phyloP scores from a whole-genome alignment of 2,888 invertebrate species.

The Plagodis dolabraria region DNA sequence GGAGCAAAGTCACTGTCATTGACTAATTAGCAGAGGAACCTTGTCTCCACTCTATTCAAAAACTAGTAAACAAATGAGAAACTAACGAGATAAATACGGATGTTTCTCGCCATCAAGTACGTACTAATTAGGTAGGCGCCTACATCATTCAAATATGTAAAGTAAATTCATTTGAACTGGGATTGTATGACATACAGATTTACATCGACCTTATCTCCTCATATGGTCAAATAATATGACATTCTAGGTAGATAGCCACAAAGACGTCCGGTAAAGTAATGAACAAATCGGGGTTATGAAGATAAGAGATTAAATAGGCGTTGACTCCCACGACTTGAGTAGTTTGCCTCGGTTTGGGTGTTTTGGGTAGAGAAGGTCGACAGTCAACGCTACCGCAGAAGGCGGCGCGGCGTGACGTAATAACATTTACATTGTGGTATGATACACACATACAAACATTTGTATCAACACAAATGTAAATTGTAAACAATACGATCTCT shows the following conservation, averaged over 20 bases:
- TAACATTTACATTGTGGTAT: slow-evolving; percentile 33
- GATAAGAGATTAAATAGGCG: slow-evolving; percentile 17
- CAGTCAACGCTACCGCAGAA: slow-evolving; percentile 46
- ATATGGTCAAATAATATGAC: too few relatives aligned
- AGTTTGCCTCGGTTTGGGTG: slow-evolving; percentile 46
- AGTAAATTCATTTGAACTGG: too few relatives aligned
- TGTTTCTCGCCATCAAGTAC: neutral
- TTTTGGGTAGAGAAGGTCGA: slow-evolving; percentile 42
- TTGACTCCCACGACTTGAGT: slow-evolving; percentile 42
- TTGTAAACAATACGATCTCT: slow-evolving; percentile 52
- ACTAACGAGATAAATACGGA: neutral
- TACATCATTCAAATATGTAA: too few relatives aligned
- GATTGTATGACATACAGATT: too few relatives aligned
- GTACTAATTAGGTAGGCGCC: neutral
- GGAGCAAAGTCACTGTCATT: slow-evolving; percentile 57
- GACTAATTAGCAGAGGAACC: slow-evolving; percentile 46
- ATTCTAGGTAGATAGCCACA: too few relatives aligned
- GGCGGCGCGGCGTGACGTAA: slow-evolving; percentile 54
- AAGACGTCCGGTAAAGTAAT: neutral
- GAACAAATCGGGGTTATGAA: slow-evolving; percentile 10
- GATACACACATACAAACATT: slow-evolving; percentile 20
- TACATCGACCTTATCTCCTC: too few relatives aligned
- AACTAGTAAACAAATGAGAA: slow-evolving; percentile 1
- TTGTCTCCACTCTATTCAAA: slow-evolving; percentile 20
- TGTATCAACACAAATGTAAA: slow-evolving; percentile 44